Evolutionary conservation across 2,113 vertebrate species (phyloP), one percentile per base, ranked within the genome.

Genomic region (Chaenogobius annularis): DNA sequence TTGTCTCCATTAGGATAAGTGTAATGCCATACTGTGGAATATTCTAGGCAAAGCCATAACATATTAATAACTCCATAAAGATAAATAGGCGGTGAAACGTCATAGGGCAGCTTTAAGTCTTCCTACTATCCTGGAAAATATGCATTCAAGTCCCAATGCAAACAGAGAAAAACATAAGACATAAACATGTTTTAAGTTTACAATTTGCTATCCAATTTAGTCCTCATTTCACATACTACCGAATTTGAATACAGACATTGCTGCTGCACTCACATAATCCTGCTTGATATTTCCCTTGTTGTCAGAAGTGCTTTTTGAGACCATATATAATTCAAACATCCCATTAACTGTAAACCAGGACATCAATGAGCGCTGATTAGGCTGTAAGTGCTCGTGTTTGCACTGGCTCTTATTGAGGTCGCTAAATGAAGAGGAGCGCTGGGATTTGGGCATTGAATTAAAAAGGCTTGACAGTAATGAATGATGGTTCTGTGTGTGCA

Each of bases 401-500:
- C 37, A 47, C 70, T 66, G 31, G 50, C 66, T 73, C 70, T 72
- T 20, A 19, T 48, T 44, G 59, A 70, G 44, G 43, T 58, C 68
- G 61, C 76, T 54, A 26, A 66, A 76, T 70, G 63, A 47, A 81
- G 54, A 64, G 48, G 59, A 56, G 74, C 66, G 65, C 44, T 58
- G 69, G 66, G 66, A 82, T 37, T n/a, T 61, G 73, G 79, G 63
- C 35, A 67, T 43, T 54, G 46, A 68, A 68, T 74, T 35, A 61
- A 68, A 74, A 62, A 65, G 62, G 26, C 63, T 69, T 31, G 66
- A 59, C 48, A 59, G 14, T 76, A 85, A 83, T 82, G 77, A 79
- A 75, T 76, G 48, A 56, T 66, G 70, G 15, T 13, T 73, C 75
- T 88, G 12, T 83, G 66, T 84, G 85, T 71, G 1, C 75, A 99